Conservation (phyloP, 2,113 vertebrate genomes). For the Salvelinus fontinalis region DNA sequence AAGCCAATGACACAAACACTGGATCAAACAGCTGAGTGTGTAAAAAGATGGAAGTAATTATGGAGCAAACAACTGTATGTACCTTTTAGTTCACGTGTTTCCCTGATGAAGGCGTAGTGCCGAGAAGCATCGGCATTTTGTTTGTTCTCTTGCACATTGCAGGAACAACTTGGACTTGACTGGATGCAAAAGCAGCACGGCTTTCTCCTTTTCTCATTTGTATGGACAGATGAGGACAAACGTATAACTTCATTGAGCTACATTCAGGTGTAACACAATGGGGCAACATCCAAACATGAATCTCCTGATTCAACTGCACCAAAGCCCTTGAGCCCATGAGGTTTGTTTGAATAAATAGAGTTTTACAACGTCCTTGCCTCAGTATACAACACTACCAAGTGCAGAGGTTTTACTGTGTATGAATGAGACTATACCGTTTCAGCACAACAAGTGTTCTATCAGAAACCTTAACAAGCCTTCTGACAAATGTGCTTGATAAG, state of each 20-base stretch:
- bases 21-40: conserved; percentile 23
- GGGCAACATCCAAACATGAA: conserved; percentile 4
- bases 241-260: not conserved
- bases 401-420: too few species aligned
- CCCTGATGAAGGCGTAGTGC: not conserved
- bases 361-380: conserved; percentile 38
- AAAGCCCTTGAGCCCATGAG: conserved; percentile 12
- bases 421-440: too few species aligned
- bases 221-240: not conserved
- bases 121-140: too few species aligned
- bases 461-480: not conserved
- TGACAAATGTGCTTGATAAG: not conserved
- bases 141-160: not conserved
- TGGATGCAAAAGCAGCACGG: not conserved
- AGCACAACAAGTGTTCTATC: too few species aligned
- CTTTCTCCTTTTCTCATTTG: not conserved
- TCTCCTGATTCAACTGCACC: conserved; percentile 29
- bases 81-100: not conserved
- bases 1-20: conserved; percentile 49
- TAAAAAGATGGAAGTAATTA: conserved; percentile 37
- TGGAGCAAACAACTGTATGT: not conserved
- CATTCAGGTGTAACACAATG: not conserved
- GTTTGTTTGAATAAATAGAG: conserved; percentile 45
- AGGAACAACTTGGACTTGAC: not conserved
- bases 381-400: conserved; percentile 1